A percentile compares a stretch with the other conserved stretches of the same genome.
phyloP scores from a whole-genome alignment of 1,140 invertebrate species.

The Zaprionus nigranus region DNA sequence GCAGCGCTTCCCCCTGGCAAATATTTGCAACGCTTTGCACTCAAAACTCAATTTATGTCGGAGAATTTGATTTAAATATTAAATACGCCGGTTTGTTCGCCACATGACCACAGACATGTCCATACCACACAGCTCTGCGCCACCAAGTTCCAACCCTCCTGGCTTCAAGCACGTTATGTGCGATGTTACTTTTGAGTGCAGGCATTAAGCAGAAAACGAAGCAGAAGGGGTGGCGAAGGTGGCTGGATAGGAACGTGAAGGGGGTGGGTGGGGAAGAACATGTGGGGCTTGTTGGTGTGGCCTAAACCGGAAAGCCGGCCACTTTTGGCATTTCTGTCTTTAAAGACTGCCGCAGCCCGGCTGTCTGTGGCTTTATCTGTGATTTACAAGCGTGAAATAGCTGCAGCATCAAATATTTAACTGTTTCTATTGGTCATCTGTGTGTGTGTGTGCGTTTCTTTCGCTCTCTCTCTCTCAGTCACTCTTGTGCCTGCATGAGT shows the following conservation, averaged over 20 bases:
- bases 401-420: constrained; percentile 77
- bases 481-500: constrained; percentile 29
- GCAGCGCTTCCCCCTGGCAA: constrained; percentile 29
- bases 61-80: constrained; percentile 77
- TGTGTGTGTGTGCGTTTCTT: constrained; percentile 13
- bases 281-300: not conserved
- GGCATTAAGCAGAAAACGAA: not conserved
- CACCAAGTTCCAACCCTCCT: constrained; percentile 3
- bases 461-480: not conserved
- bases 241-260: not conserved
- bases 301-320: constrained; percentile 4
- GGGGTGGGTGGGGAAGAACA: not conserved
- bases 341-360: constrained; percentile 27
- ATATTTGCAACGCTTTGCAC: constrained; percentile 53
- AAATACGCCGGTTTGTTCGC: constrained; percentile 51
- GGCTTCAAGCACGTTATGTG: not conserved
- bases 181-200: not conserved
- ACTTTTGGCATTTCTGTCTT: constrained; percentile 38
- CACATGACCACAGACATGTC: constrained; percentile 17
- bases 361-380: constrained; percentile 67
- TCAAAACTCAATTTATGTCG: constrained; percentile 54
- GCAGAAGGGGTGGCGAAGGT: not conserved
- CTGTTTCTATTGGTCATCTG: constrained; percentile 60
- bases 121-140: not conserved
- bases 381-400: constrained; percentile 81